Evolutionary conservation across 2,113 vertebrate genomes (phyloP).

Genomic region (Hippocampus guttulatus): DNA sequence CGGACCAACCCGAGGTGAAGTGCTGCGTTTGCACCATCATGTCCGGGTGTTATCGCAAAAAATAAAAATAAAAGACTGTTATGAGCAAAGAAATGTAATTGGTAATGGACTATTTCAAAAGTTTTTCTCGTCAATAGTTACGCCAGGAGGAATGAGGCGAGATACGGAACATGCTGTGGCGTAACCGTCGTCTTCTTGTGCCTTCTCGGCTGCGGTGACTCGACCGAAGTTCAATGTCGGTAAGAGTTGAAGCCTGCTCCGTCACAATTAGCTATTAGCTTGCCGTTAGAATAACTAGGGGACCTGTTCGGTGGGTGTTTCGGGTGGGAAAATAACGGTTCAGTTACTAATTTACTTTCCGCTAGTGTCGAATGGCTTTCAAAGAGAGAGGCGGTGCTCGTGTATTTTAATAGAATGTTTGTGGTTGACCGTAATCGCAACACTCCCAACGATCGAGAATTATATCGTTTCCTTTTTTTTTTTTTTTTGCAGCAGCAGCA

Average conservation of each 20-base stretch:
- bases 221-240: conserved; percentile 49
- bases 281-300: background rate
- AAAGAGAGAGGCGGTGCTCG: background rate
- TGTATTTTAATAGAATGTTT: background rate
- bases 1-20: background rate
- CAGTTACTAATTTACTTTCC: background rate
- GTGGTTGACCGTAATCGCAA: background rate
- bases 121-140: background rate
- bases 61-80: background rate
- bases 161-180: background rate
- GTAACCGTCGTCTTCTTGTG: background rate
- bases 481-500: too few relatives aligned
- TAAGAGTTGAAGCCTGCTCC: conserved; percentile 1
- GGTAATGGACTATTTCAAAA: background rate
- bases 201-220: conserved; percentile 6
- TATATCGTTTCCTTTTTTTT: background rate
- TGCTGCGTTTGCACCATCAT: background rate
- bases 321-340: background rate
- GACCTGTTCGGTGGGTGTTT: background rate
- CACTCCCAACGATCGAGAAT: background rate
- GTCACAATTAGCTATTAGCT: conserved; percentile 3
- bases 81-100: background rate
- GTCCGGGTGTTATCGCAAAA: background rate
- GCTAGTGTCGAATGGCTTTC: background rate
- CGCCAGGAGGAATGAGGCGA: background rate